Evolutionary conservation across 64 coral and sea anemone species (phyloP).

Genomic region (Acropora tenuis): DNA sequence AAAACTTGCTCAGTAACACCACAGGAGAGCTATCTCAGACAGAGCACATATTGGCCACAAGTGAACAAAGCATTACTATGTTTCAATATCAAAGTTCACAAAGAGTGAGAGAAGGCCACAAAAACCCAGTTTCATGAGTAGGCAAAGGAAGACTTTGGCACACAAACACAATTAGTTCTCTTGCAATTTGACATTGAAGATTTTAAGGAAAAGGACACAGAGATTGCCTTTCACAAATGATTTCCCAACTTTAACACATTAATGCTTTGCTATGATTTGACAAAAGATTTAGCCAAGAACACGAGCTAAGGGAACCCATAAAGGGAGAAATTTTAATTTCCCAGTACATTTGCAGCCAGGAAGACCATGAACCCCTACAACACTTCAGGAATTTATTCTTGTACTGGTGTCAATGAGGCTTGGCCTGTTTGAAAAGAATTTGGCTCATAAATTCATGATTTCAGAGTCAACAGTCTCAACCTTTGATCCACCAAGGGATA

Average conservation of each 20-base stretch:
- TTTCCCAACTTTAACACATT: constrained; percentile 42
- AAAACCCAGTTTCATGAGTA: neutral
- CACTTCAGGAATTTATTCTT: constrained; percentile 45
- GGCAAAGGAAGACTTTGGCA: constrained; percentile 41
- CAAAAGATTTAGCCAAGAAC: constrained; percentile 41
- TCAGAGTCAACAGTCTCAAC: constrained; percentile 29
- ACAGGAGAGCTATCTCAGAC: neutral
- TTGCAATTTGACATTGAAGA: constrained; percentile 61
- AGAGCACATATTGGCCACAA: neutral
- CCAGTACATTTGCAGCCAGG: neutral
- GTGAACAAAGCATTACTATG: neutral
- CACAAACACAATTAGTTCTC: constrained; percentile 7
- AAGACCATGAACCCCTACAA: constrained; percentile 30
- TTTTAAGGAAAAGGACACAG: constrained; percentile 52
- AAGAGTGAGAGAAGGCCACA: neutral
- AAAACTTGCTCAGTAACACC: neutral
- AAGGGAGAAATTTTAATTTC: neutral
- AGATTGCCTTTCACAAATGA: constrained; percentile 59
- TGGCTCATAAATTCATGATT: constrained; percentile 34
- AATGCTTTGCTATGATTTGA: constrained; percentile 37
- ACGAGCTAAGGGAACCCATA: constrained; percentile 17
- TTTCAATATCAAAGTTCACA: neutral
- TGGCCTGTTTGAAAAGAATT: constrained; percentile 56
- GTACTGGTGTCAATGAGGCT: constrained; percentile 48
- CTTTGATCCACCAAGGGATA: constrained; percentile 19